Conservation (phyloP, 2,888 invertebrate species). For the Onchidella celtica region DNA sequence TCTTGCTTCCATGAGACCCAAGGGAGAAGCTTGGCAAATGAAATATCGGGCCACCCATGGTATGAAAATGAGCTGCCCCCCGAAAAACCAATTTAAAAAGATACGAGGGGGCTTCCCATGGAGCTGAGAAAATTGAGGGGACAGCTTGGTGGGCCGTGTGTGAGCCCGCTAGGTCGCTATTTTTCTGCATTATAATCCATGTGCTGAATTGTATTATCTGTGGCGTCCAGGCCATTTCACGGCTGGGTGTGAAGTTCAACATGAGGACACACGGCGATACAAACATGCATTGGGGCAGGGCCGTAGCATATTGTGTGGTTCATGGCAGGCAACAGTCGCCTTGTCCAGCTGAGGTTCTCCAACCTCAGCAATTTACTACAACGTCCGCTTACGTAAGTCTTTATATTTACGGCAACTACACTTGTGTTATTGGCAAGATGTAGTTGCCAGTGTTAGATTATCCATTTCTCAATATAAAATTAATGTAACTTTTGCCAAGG, state of each 20-base stretch:
- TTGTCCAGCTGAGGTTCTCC: too few species aligned
- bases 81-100: not conserved
- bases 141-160: not conserved
- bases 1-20: not conserved
- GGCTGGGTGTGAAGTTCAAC: constrained; percentile 5
- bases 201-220: constrained; percentile 3
- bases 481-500: too few species aligned
- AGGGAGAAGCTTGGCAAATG: not conserved
- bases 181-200: constrained; percentile 3
- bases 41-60: constrained; percentile 7
- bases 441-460: too few species aligned
- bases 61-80: not conserved
- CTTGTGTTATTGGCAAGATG: too few species aligned
- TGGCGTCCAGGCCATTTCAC: not conserved
- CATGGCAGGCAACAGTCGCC: too few species aligned
- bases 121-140: not conserved
- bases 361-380: too few species aligned
- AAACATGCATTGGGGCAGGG: too few species aligned
- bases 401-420: too few species aligned
- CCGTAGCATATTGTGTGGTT: too few species aligned
- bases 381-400: too few species aligned
- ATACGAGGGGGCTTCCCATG: not conserved
- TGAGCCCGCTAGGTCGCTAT: not conserved
- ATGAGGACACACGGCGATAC: not conserved
- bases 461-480: too few species aligned